Evolutionary conservation across 2,888 invertebrate genomes (phyloP).

Genomic region (Drosophila neotestacea): DNA sequence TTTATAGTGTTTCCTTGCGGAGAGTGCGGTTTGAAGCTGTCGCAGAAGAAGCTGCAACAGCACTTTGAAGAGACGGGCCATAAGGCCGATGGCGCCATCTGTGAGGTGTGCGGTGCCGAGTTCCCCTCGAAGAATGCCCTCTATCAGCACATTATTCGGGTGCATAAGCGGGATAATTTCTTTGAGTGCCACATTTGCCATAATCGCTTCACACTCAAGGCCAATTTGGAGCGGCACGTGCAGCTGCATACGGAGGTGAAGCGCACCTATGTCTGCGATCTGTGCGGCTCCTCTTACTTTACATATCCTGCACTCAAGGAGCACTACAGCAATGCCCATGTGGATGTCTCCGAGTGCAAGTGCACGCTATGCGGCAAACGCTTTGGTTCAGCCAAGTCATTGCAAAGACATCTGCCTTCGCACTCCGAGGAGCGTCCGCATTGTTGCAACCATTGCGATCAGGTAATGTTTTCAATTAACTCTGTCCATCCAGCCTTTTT

Average conservation of each 20-base stretch:
- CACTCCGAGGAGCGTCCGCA: slow-evolving; percentile 85
- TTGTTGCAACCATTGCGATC: slow-evolving; percentile 84
- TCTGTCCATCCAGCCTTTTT: not conserved
- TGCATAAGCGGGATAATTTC: slow-evolving; percentile 85
- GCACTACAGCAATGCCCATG: slow-evolving; percentile 84
- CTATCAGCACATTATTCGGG: slow-evolving; percentile 84
- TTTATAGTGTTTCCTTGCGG: slow-evolving; percentile 83
- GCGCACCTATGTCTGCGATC: slow-evolving; percentile 85
- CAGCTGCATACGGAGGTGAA: slow-evolving; percentile 85
- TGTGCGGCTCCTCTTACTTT: slow-evolving; percentile 85
- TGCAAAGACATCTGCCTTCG: slow-evolving; percentile 84
- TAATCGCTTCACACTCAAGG: slow-evolving; percentile 85
- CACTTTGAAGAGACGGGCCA: slow-evolving; percentile 85
- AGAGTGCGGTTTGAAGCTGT: slow-evolving; percentile 84
- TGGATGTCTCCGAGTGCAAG: slow-evolving; percentile 84
- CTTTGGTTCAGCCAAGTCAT: slow-evolving; percentile 84
- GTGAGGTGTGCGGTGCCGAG: slow-evolving; percentile 85
- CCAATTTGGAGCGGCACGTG: slow-evolving; percentile 85
- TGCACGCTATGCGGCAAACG: slow-evolving; percentile 85
- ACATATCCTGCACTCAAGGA: slow-evolving; percentile 85
- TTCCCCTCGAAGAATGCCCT: slow-evolving; percentile 84
- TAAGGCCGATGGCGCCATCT: slow-evolving; percentile 85
- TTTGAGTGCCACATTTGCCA: slow-evolving; percentile 85
- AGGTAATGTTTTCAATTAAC: slow-evolving; percentile 63
- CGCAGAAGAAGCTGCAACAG: slow-evolving; percentile 84